Conservation (phyloP, 2,113 vertebrate species). For the Rhinopomastus cyanomelas region DNA sequence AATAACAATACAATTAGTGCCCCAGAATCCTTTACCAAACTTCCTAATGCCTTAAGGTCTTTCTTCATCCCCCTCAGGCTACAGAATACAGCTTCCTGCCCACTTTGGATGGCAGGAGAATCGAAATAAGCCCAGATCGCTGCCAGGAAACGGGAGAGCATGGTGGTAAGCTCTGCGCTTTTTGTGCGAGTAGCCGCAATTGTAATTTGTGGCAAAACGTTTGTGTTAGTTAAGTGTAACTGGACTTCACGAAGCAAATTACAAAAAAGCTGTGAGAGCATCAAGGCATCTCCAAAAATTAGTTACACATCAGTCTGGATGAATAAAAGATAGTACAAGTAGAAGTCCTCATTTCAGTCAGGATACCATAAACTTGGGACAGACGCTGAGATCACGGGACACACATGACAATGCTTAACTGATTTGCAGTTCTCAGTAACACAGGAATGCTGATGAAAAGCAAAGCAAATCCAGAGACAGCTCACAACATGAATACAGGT, state of each 20-base stretch:
- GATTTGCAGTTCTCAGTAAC: not conserved
- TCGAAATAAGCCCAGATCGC: too few species aligned
- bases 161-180: too few species aligned
- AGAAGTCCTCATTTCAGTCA: not conserved
- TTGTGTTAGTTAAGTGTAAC: not conserved
- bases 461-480: not conserved
- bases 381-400: not conserved
- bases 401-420: fast-evolving
- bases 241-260: not conserved
- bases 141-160: too few species aligned
- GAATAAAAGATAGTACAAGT: not conserved
- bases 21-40: too few species aligned
- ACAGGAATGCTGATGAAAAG: not conserved
- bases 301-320: not conserved
- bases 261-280: not conserved
- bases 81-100: too few species aligned
- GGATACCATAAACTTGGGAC: not conserved
- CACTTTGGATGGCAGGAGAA: too few species aligned
- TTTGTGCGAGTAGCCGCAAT: too few species aligned
- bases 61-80: too few species aligned
- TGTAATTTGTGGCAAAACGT: not conserved
- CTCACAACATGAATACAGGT: not conserved
- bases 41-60: too few species aligned
- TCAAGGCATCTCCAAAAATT: not conserved
- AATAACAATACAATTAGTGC: too few species aligned